Conservation (phyloP, 2,113 vertebrate species). For the Globicephala melas region DNA sequence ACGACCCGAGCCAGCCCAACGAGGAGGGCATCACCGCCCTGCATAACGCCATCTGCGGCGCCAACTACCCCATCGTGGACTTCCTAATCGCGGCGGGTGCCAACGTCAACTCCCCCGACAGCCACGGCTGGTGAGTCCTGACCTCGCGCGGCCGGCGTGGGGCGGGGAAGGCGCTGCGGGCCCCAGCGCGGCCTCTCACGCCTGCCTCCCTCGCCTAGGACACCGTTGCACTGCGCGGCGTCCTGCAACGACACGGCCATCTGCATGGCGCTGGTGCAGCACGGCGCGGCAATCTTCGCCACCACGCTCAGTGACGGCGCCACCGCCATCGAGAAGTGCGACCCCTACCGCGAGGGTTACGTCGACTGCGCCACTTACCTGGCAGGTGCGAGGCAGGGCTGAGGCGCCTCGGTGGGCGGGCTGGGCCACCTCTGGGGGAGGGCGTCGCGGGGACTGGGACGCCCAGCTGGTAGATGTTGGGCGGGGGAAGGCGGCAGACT, state of each 20-base stretch:
- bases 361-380: constrained; percentile 89
- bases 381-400: constrained; percentile 76
- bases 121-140: constrained; percentile 90
- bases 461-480: not conserved
- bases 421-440: not conserved
- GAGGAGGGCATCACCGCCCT: constrained; percentile 95
- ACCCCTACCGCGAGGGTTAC: constrained; percentile 88
- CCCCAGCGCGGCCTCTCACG: rapidly evolving
- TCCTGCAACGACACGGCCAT: constrained; percentile 91
- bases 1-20: constrained; percentile 91
- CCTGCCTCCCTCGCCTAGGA: constrained; percentile 79
- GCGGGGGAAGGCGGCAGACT: rapidly evolving
- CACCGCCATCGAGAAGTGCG: constrained; percentile 91
- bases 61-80: constrained; percentile 89
- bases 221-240: constrained; percentile 91
- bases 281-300: constrained; percentile 89
- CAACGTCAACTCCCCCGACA: constrained; percentile 92
- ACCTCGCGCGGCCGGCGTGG: rapidly evolving
- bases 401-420: rapidly evolving
- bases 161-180: not conserved
- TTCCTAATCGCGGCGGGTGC: constrained; percentile 90
- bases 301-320: constrained; percentile 89
- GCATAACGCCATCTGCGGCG: constrained; percentile 93
- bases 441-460: not conserved
- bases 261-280: constrained; percentile 90